Conservation (phyloP, 2,888 invertebrate genomes). For the Acleris holmiana region DNA sequence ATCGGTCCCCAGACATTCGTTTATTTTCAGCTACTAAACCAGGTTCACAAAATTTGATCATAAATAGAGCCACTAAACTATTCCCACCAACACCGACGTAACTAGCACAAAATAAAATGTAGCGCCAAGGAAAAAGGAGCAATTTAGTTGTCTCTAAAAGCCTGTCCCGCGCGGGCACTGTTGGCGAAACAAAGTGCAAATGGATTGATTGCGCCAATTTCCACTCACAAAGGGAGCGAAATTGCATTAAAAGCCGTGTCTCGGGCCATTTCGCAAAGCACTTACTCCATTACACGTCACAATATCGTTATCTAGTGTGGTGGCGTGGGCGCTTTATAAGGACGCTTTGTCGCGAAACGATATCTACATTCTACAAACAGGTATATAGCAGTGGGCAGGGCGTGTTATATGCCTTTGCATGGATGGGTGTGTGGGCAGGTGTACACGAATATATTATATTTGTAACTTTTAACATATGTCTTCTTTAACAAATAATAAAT, state of each 20-base stretch:
- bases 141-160: conserved; percentile 72
- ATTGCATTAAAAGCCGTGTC: conserved; percentile 84
- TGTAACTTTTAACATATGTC: too few species aligned
- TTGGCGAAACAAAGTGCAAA: conserved; percentile 85
- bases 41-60: background rate
- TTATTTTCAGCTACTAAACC: conserved; percentile 44
- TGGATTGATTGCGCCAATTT: conserved; percentile 85
- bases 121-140: conserved; percentile 42
- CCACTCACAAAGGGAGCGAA: conserved; percentile 78
- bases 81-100: background rate
- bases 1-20: too few species aligned
- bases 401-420: too few species aligned
- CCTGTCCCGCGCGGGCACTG: conserved; percentile 60
- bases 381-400: background rate
- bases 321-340: conserved; percentile 41
- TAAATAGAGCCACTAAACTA: background rate
- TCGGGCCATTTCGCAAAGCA: conserved; percentile 80
- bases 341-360: conserved; percentile 24
- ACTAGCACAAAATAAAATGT: conserved; percentile 18
- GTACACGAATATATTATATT: too few species aligned
- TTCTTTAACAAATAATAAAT: too few species aligned
- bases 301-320: conserved; percentile 80
- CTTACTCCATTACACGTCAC: conserved; percentile 81
- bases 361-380: conserved; percentile 31
- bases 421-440: background rate